Conservation (phyloP, 2,797 vertebrate genomes). For the Choloepus didactylus region DNA sequence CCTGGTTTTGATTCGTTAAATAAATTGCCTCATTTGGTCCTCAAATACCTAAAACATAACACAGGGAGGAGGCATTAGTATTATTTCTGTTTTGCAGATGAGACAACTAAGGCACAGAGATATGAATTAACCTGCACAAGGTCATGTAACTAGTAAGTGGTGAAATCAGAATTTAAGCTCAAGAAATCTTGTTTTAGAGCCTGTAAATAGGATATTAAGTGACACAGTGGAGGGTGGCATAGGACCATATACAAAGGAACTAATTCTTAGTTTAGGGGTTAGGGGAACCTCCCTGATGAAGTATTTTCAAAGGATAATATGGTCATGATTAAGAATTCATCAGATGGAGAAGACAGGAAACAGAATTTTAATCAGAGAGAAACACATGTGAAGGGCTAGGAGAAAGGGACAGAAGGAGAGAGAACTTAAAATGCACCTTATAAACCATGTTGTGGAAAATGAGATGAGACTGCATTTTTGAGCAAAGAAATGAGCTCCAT, state of each 20-base stretch:
- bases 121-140: background rate
- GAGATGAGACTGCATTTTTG: background rate
- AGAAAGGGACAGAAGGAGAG: background rate
- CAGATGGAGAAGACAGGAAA: background rate
- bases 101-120: background rate
- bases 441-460: background rate
- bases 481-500: background rate
- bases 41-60: slow-evolving; percentile 13
- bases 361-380: background rate
- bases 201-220: background rate
- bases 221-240: background rate
- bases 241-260: background rate
- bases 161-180: background rate
- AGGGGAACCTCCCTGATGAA: background rate
- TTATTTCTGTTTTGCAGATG: slow-evolving; percentile 18
- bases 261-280: background rate
- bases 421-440: background rate
- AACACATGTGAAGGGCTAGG: background rate
- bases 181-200: background rate
- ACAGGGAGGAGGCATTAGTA: background rate
- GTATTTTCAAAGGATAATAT: background rate
- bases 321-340: background rate
- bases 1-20: background rate
- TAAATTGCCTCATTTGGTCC: slow-evolving; percentile 30
- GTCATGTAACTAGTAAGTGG: background rate